Conservation (phyloP, 2,888 invertebrate species). For the Chloroclystis v-ata region DNA sequence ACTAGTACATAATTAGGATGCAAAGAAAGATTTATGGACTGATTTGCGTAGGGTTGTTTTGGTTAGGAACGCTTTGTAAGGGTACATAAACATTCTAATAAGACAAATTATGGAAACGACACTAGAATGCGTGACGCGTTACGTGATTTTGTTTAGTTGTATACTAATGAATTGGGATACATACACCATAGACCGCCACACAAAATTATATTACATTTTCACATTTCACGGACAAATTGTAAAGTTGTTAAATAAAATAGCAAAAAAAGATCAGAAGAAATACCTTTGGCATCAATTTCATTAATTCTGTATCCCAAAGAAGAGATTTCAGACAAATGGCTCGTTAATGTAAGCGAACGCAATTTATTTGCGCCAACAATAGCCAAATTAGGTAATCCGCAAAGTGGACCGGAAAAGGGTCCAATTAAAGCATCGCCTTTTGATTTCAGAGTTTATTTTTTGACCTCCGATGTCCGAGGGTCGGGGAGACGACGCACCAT, state of each 20-base stretch:
- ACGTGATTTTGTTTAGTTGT: too few relatives aligned
- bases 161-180: too few relatives aligned
- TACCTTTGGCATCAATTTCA: background rate
- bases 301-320: background rate
- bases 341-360: slow-evolving; percentile 19
- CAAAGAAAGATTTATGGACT: slow-evolving; percentile 52
- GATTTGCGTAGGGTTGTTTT: slow-evolving; percentile 34
- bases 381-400: slow-evolving; percentile 64
- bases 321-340: slow-evolving; percentile 2
- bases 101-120: background rate
- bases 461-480: slow-evolving; percentile 63
- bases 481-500: slow-evolving; percentile 70
- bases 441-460: slow-evolving; percentile 72
- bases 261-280: background rate
- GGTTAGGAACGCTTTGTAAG: slow-evolving; percentile 14
- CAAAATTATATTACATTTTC: too few relatives aligned
- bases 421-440: slow-evolving; percentile 69
- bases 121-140: background rate
- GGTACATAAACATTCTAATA: slow-evolving; percentile 1
- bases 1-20: slow-evolving; percentile 48
- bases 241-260: background rate
- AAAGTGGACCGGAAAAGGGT: slow-evolving; percentile 58
- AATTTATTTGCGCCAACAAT: slow-evolving; percentile 45
- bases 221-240: too few relatives aligned
- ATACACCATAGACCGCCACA: too few relatives aligned